Evolutionary conservation across 92 coral and sea anemone genomes (phyloP), one percentile per base, ranked within the genome.

Genomic region (Metridium senile): DNA sequence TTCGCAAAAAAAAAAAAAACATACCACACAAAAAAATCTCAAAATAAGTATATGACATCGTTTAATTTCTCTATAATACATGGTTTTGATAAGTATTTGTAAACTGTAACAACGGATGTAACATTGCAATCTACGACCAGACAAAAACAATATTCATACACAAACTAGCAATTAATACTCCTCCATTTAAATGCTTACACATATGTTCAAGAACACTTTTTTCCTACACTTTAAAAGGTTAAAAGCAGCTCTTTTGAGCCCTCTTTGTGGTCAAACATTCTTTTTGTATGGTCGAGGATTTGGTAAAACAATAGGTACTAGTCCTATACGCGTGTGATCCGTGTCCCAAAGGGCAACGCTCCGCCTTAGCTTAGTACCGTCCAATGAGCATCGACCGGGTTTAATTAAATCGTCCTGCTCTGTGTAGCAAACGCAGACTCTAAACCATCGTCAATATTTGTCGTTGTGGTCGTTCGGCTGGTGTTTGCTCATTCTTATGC

Each of bases 341-440:
- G 76, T 79, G 87, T 92, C 97, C 93, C 93, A 34, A 47, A 62
- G 81, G 97, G 83, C 87, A 30, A 63, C 52, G 89, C 95, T 66
- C 97, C 97, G 85, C 79, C 91, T 79, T 52, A 25, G 64, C 66
- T 58, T 52, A 35, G 16, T 56, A 61, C 63, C 33, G 27, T 31
- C 97, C 97, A 92, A 92, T 92, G 83, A 84, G 75, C 61, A 28
- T 26, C 26, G 58, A 54, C 20, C 69, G 22, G 58, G 31, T 46
- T 86, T 92, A 78, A 89, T 92, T 82, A 92, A 85, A 75, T 75
- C 80, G 87, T 80, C 82, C 75, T 78, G 63, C 74, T 46, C 76
- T 82, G 84, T 88, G 76, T 87, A 81, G 80, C 69, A 58, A 65
- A 76, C 83, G 74, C 77, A 71, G 87, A 53, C 33, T 28, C 4